Percentiles rank a stretch among this genome's conserved stretches.
These are phyloP conservation scores for Hydropotes inermis DNA, from an alignment of 2,113 vertebrate species.

Conservation along the genomic window DNA sequence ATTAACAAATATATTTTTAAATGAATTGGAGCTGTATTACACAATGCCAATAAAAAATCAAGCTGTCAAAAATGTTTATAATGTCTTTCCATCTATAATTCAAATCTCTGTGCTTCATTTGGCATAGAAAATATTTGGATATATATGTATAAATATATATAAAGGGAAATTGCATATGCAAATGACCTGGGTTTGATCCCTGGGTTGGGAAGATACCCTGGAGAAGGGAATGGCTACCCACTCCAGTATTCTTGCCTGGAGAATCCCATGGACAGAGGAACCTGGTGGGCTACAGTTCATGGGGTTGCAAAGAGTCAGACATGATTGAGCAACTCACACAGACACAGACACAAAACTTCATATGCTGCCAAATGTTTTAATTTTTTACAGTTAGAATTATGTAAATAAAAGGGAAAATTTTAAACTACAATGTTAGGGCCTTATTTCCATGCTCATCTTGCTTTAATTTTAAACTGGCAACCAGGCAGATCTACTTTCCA, in stretches of 20 bases:
- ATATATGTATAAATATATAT: neutral
- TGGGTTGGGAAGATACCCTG: neutral
- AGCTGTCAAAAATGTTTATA: neutral
- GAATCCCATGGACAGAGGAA: neutral
- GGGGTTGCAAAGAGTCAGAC: neutral
- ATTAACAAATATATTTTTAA: neutral
- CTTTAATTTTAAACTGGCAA: neutral
- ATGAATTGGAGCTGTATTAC: neutral
- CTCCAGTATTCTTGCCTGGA: neutral
- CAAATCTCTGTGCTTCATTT: neutral
- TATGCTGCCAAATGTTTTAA: neutral
- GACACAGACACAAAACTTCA: neutral
- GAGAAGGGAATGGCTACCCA: neutral
- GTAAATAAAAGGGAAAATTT: neutral
- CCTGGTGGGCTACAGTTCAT: neutral
- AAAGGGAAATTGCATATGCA: neutral
- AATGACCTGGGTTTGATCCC: neutral
- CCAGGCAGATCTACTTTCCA: neutral
- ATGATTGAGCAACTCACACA: neutral
- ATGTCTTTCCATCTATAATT: neutral
- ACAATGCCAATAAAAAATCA: neutral
- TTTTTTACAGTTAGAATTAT: neutral
- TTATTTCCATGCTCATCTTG: neutral
- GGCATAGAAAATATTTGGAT: neutral
- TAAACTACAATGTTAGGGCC: neutral